Evolutionary conservation across 2,113 vertebrate species (phyloP).

Genomic region (Leuciscus idus): DNA sequence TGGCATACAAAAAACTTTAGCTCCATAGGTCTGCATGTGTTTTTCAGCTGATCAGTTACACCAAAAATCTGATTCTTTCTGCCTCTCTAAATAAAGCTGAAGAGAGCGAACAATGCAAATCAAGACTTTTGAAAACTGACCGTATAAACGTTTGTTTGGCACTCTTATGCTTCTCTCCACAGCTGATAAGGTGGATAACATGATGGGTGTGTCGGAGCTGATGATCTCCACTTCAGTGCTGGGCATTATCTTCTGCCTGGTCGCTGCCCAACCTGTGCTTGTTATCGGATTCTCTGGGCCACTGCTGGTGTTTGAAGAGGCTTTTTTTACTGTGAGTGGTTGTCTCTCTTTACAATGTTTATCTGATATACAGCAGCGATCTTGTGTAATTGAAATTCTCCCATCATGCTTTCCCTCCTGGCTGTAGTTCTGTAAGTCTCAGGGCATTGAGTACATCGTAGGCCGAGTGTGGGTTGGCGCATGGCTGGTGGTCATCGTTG

Average conservation of each 20-base stretch:
- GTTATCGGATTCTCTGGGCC: slow-evolving; percentile 95
- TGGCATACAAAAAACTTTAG: not conserved
- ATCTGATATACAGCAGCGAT: not conserved
- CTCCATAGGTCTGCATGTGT: not conserved
- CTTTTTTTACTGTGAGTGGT: slow-evolving; percentile 83
- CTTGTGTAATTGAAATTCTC: not conserved
- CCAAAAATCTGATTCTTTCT: no score
- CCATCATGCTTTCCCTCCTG: slow-evolving; percentile 11
- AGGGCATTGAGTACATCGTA: slow-evolving; percentile 85
- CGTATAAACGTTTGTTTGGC: not conserved
- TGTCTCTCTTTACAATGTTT: not conserved
- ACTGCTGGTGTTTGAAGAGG: slow-evolving; percentile 94
- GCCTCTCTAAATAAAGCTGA: no score
- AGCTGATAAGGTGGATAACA: slow-evolving; percentile 89
- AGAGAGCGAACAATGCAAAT: not conserved
- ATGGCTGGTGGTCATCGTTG: slow-evolving; percentile 91
- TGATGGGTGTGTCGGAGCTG: slow-evolving; percentile 93
- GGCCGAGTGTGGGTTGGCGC: slow-evolving; percentile 93
- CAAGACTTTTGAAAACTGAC: not conserved
- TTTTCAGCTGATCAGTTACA: no score
- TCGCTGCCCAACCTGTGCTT: slow-evolving; percentile 91
- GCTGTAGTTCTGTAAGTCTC: slow-evolving; percentile 82
- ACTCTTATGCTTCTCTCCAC: slow-evolving; percentile 3
- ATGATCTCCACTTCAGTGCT: slow-evolving; percentile 89
- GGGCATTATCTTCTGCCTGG: slow-evolving; percentile 87